Evolutionary conservation across 2,888 invertebrate species (phyloP), one percentile per base, ranked within the genome.

Genomic region (Charanyca ferruginea): DNA sequence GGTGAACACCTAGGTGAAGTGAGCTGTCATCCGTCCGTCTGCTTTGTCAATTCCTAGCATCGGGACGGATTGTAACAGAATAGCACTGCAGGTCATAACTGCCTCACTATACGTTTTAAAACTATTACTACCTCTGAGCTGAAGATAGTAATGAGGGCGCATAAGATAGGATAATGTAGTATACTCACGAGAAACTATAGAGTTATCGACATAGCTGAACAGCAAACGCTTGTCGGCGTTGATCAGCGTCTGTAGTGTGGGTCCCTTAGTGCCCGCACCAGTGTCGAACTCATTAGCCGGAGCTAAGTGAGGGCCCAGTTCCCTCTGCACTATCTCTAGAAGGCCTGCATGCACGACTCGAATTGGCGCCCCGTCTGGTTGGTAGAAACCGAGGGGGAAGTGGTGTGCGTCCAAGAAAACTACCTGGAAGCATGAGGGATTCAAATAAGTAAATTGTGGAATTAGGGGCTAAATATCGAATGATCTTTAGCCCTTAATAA

Each of bases 321-420:
- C 96, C 35, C 94, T 87, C 70, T 95, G 91, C 2, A 97, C 87
- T 52, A 96, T 89, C 44, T 95, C 90, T n/a, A 96, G 89, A 0
- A 97, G 89, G 16, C 96, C 94, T 9, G 90, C 89, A 85, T 97
- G 97, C 2, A 96, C 95, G 16, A 85, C 85, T 0, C 92, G 88
- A 23, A 95, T 93, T 0, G 96, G 95, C 0, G 93, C 87, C 41
- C 94, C 94, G 58, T 94, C 89, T 0, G 87, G 84, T 32, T 93
- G 87, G 79, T 95, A 95, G 79, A 97, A 97, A 3, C 97, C 97
- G 20, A 97, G 93, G 0, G 98, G 98, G 90, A 98, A 98, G 69
- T 98, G 97, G 84, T 98, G 98, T 51, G 98, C 97, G 85, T 98
- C 98, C 54, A 98, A 90, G 70, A 98, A 96, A 11, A 98, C 95